A percentile compares a stretch with the other conserved stretches of the same genome.
Evolutionary conservation across 1,140 invertebrate genomes (phyloP).

Genomic region (Aphelinus atriplicis): DNA sequence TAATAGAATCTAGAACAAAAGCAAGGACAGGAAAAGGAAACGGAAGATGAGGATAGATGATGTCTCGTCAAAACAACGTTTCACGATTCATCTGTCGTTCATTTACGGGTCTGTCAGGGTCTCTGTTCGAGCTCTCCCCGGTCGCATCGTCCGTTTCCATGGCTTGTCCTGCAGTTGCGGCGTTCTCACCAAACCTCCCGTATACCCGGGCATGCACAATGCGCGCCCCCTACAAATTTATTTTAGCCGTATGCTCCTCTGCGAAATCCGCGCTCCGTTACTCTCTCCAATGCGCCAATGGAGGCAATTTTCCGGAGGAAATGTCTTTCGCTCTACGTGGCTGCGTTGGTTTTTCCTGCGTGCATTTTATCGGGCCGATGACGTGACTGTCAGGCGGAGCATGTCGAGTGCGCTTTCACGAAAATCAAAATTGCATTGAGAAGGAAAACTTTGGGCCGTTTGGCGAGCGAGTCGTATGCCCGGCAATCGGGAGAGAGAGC

Average conservation of each 20-base stretch:
- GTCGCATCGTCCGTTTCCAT: no score
- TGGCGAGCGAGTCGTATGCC: not conserved
- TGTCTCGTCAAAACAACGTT: slow-evolving; percentile 12
- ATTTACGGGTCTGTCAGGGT: no score
- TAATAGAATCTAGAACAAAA: no score
- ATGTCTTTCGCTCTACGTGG: not conserved
- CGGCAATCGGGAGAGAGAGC: not conserved
- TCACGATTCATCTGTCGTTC: not conserved
- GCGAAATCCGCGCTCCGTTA: slow-evolving; percentile 26
- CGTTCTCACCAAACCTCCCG: slow-evolving; percentile 38
- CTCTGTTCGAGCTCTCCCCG: no score
- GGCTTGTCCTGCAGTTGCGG: no score
- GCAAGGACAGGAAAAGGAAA: no score
- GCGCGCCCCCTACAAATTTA: slow-evolving; percentile 41
- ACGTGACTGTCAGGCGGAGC: slow-evolving; percentile 2
- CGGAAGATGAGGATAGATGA: no score
- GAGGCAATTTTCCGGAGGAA: slow-evolving; percentile 32
- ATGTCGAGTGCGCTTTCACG: slow-evolving; percentile 10
- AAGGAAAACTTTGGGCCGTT: slow-evolving; percentile 25
- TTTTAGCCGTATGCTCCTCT: slow-evolving; percentile 38
- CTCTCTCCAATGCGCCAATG: slow-evolving; percentile 24
- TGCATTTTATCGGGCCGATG: slow-evolving; percentile 21
- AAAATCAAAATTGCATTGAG: slow-evolving; percentile 34
- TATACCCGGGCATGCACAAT: slow-evolving; percentile 37
- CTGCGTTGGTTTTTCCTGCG: not conserved